Evolutionary conservation across 2,113 vertebrate genomes (phyloP).

Genomic region (Platichthys flesus): DNA sequence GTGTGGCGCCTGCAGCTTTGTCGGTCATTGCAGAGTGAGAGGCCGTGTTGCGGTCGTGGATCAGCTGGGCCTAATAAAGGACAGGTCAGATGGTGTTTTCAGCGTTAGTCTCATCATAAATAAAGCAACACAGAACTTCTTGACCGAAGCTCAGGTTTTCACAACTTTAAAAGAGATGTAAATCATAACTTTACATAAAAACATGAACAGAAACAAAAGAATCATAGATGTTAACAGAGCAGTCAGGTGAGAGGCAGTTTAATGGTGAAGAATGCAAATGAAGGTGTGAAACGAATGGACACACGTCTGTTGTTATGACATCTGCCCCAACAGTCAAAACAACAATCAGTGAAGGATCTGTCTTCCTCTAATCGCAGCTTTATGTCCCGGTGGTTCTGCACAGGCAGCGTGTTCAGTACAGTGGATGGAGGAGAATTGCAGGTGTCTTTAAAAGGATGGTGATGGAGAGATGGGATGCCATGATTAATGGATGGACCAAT

Average conservation of each 20-base stretch:
- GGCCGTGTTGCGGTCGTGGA: conserved; percentile 91
- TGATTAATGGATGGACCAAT: conserved; percentile 10
- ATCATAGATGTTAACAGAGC: neutral
- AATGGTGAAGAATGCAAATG: conserved; percentile 2
- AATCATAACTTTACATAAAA: neutral
- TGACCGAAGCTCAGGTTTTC: neutral
- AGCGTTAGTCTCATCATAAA: neutral
- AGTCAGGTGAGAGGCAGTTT: neutral
- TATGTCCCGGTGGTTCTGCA: neutral
- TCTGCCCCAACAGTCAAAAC: neutral
- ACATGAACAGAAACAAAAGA: neutral
- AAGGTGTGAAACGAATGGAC: neutral
- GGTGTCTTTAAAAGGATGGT: conserved; percentile 7
- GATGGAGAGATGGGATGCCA: conserved; percentile 1
- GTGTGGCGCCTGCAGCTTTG: conserved; percentile 55
- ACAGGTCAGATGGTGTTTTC: neutral
- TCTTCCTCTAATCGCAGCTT: neutral
- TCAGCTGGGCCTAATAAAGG: conserved; percentile 87
- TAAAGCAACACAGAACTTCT: neutral
- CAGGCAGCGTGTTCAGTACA: too few relatives aligned
- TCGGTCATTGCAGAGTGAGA: conserved; percentile 76
- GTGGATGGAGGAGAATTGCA: neutral
- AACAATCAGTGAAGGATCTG: neutral
- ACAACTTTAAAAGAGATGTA: neutral
- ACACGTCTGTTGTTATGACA: too few relatives aligned